phyloP scores from a whole-genome alignment of 2,888 invertebrate genomes.

The Latrodectus elegans region DNA sequence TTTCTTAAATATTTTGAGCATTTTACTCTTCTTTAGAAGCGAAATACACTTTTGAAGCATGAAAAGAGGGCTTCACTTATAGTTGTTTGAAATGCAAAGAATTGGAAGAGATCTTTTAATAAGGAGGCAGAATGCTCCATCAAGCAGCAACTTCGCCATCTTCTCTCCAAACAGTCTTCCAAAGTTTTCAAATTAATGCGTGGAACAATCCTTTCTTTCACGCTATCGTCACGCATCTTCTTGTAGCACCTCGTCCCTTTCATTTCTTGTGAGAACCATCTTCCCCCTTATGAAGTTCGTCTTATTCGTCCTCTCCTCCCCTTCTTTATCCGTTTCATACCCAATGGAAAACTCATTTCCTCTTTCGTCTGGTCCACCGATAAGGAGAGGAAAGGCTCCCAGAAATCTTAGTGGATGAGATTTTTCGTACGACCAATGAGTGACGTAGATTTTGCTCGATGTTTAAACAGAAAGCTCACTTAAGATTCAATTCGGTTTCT shows the following conservation, averaged over 20 bases:
- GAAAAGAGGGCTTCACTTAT: too few species aligned
- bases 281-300: slow-evolving; percentile 17
- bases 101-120: slow-evolving; percentile 40
- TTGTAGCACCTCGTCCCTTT: neutral
- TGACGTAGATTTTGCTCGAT: neutral
- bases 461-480: slow-evolving; percentile 16
- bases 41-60: neutral
- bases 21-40: neutral
- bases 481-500: slow-evolving; percentile 54
- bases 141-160: slow-evolving; percentile 33
- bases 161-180: slow-evolving; percentile 24
- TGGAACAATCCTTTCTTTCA: slow-evolving; percentile 55
- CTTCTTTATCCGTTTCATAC: slow-evolving; percentile 36
- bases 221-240: slow-evolving; percentile 52
- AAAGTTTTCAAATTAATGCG: slow-evolving; percentile 61
- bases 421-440: slow-evolving; percentile 2
- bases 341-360: slow-evolving; percentile 62
- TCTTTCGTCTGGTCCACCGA: slow-evolving; percentile 9
- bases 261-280: neutral
- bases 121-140: slow-evolving; percentile 33
- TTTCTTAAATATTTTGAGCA: neutral
- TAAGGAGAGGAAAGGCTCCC: slow-evolving; percentile 23
- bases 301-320: neutral
- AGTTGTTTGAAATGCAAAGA: slow-evolving; percentile 23
- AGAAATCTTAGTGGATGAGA: slow-evolving; percentile 11